Base-by-base conservation (phyloP, 35 echinoderm and acorn worm species). In the Lytechinus variegatus region DNA sequence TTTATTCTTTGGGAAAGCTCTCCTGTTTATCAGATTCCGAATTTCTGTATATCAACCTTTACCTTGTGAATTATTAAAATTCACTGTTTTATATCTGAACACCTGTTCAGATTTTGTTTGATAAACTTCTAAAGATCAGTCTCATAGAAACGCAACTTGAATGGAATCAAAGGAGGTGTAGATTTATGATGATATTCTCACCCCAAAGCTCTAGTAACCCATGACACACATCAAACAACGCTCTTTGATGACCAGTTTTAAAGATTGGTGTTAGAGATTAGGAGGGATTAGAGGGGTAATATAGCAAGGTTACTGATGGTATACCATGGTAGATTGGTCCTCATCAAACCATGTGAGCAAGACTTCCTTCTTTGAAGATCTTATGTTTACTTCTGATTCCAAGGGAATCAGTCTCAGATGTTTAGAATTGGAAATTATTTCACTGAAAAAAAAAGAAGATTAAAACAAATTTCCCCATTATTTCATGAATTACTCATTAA, bases 251-350 rank as follows among this genome's bases (percentile, higher is more conserved):
- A 71, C 61, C 14, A 19, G 61, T 71, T 13, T 71, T 71, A 3
- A 19, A 21, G 61, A 71, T 71, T 71, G 61, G 61, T 71, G 61
- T 71, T 16, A 71, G 61, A 71, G 61, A 71, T 89, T 89, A 53
- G 87, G 87, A 24, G 51, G 28, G 28, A 89, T 71, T 89, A 89
- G 87, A 89, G 87, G 87, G 87, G 87, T 89, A 89, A 89, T 89
- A 89, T 52, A 89, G 28, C 27, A 71, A 71, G 61, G 61, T 71
- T 71, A 71, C 61, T 24, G 61, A 21, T 71, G 1, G 61, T 71
- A 71, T 71, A 71, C 14, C 87, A 33, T 13, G 87, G 87, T 52
- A 29, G 5, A 89, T 52, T 33, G 87, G 28, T 52, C 87, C 19
- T 53, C 87, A 11, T 89, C 9, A 89, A 89, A 89, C 52, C 87